Base-by-base conservation (phyloP, 2,888 invertebrate species). In the Polietes domitor region DNA sequence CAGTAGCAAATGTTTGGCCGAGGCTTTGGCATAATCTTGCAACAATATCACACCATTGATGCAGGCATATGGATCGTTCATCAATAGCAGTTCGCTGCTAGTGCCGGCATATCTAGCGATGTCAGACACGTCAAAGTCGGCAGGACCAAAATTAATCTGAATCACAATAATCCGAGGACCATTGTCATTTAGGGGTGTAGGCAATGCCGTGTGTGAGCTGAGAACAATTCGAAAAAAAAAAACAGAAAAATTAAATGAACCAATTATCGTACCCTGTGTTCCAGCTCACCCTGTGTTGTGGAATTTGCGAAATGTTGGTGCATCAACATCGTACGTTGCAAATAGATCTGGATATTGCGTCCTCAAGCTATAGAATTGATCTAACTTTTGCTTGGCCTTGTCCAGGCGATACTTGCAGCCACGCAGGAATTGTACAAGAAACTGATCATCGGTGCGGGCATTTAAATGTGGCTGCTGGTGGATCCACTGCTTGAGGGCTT, bases 31-130 rank as follows among this genome's bases (percentile, higher is more conserved):
- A 87, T 94, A 89, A 88, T 95, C 95, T 15, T 94, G 87, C 26
- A 95, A 89, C 10, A 93, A 91, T 17, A 94, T 71, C 26, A 88
- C 91, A 28, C 94, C 94, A 85, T 93, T 90, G 2, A 94, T 91
- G 65, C 93, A 91, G 68, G 93, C 93, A 88, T 94, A 93, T 88
- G 95, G 95, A 88, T 95, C 94, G 87, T 94, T 94, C 19, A 93
- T 88, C 87, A 95, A 88, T 82, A 94, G 88, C 77, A 95, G 93
- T 87, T 95, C 95, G 74, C 93, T 92, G 58, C 94, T 90, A 92
- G 94, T 93, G 74, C 93, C 92, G 0, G 93, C 92, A 2, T 93
- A 92, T 86, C 93, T 93, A 79, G 94, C 91, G 5, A 94, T 87
- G 79, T 94, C 93, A 3, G 91, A 83, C 28, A 94, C 90, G 24